Base-by-base conservation (phyloP, 2,888 invertebrate genomes). In the Caenorhabditis angaria region DNA sequence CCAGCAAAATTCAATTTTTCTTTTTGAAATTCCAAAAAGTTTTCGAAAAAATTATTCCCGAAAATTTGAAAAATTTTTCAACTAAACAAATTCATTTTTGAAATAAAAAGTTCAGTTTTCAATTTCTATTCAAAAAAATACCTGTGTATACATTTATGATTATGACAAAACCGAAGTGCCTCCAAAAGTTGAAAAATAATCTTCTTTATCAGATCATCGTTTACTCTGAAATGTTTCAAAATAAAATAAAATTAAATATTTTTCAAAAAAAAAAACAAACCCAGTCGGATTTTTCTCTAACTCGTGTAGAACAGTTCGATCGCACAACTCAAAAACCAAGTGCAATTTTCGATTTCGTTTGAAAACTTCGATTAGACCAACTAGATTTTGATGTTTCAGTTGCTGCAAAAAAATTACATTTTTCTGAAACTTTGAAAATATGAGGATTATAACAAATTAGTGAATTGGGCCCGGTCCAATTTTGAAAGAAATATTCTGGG, bases 271-370 rank as follows among this genome's bases (percentile, higher is more conserved):
- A 22, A n/a, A 20, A 20, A 64, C 83, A 77, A 72, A 96, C 86
- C 97, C 97, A 89, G 89, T 91, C 0, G 96, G 94, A 90, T 94
- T 93, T 86, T 93, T 93, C 88, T 99, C 97, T 88, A 99, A 90
- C 88, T 99, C 97, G 86, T 95, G 94, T 61, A 99, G 91, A 67
- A 99, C 94, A 0, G 97, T 99, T 87, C 94, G 92, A 88, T 99
- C 97, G 88, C 99, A 97, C 90, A 93, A 97, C 90, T 99, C 97
- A 90, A 99, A 99, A 32, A 99, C 99, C 73, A 99, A 91, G 89
- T 99, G 97, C 59, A 99, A 91, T 87, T 97, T 94, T 72, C 95
- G 91, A 89, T 95, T 95, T 76, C 95, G 91, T 73, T 97, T 92
- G 89, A 99, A 99, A 68, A 99, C 97, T 90, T 99, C 99, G 86